Percentiles rank a stretch among this genome's conserved stretches.
These are phyloP conservation scores for Callionymus lyra DNA, from an alignment of 2,113 vertebrate species.

Conservation along the genomic window DNA sequence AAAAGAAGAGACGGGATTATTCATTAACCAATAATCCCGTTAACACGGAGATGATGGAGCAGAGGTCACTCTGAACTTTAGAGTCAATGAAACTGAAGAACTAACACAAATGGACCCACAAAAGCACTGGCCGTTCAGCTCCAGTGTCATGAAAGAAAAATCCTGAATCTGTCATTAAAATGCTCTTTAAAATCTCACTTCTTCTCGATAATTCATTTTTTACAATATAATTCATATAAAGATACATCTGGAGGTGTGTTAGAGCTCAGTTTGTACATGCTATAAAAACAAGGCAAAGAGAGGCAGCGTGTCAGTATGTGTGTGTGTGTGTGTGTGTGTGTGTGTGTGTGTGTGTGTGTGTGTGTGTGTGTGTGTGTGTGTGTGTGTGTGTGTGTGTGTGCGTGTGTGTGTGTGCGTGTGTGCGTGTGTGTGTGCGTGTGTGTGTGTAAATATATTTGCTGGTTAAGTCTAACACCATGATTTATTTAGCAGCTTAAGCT, in stretches of 20 bases:
- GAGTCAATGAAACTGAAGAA: no score
- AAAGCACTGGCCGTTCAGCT: no score
- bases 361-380: conserved; percentile 11
- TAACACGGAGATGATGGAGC: conserved; percentile 8
- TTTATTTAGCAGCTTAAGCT: conserved; percentile 50
- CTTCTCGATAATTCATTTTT: conserved; percentile 40
- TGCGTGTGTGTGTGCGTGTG: conserved; percentile 6
- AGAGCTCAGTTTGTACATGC: conserved; percentile 59
- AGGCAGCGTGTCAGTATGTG: conserved; percentile 44
- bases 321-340: conserved; percentile 11
- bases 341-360: conserved; percentile 29
- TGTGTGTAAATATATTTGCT: conserved; percentile 36
- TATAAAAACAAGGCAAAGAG: conserved; percentile 67
- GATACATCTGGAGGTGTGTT: conserved; percentile 55
- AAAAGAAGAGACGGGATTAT: conserved; percentile 36
- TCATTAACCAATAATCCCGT: conserved; percentile 33
- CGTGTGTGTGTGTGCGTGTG: conserved; percentile 9
- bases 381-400: conserved; percentile 26
- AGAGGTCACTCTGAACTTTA: no score
- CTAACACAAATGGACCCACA: no score
- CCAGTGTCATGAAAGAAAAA: conserved; percentile 16
- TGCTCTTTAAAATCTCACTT: conserved; percentile 45
- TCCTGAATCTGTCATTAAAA: conserved; percentile 56
- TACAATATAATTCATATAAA: conserved; percentile 54
- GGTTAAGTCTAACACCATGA: conserved; percentile 56